Evolutionary conservation across 2,888 invertebrate species (phyloP).

Genomic region (Microctonus hyperodae): DNA sequence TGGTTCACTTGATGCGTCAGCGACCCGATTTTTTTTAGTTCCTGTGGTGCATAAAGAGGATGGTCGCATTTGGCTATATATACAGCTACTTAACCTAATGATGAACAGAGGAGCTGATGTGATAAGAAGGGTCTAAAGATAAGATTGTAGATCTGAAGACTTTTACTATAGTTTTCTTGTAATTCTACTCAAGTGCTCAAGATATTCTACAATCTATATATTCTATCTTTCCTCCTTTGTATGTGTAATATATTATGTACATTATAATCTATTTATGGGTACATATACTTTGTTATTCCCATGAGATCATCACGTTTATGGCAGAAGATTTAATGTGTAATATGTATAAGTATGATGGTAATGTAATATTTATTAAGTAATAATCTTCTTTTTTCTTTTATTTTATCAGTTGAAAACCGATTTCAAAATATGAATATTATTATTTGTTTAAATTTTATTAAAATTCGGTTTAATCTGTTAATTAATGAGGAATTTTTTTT

Average conservation of each 20-base stretch:
- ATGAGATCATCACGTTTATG: neutral
- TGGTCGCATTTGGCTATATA: neutral
- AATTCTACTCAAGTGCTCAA: too few species aligned
- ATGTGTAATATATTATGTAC: too few species aligned
- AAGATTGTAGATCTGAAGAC: neutral
- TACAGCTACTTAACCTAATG: conserved; percentile 10
- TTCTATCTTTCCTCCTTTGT: neutral
- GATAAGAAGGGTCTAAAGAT: neutral
- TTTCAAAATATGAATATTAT: neutral
- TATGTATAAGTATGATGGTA: too few species aligned
- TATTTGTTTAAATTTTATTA: too few species aligned
- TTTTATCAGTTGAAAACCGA: neutral
- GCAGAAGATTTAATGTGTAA: neutral
- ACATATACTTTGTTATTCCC: neutral
- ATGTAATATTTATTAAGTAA: too few species aligned
- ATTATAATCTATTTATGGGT: neutral
- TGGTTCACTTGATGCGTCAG: conserved; percentile 4
- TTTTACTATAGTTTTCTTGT: too few species aligned
- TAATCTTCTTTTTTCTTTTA: too few species aligned
- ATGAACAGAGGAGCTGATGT: neutral
- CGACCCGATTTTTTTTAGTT: neutral
- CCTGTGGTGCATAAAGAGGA: neutral
- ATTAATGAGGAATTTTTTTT: neutral
- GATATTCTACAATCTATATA: too few species aligned
- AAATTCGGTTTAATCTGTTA: too few species aligned